Conservation (phyloP, 2,797 vertebrate species). For the Sorex maritimensis region DNA sequence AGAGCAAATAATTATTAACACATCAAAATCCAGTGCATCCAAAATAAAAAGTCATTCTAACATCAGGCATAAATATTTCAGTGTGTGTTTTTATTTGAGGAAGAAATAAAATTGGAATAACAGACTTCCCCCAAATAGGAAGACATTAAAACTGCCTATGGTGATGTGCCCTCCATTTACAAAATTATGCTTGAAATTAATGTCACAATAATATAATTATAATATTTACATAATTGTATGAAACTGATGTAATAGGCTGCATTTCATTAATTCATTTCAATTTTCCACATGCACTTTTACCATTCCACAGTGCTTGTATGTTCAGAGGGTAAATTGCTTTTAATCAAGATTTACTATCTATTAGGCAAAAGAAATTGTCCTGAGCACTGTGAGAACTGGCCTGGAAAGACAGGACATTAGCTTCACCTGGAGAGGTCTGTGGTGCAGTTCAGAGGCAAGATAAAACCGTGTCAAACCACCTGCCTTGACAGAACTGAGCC, state of each 20-base stretch:
- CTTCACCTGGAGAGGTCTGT: neutral
- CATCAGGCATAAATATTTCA: constrained; percentile 55
- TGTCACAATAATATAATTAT: constrained; percentile 32
- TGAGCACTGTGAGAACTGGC: constrained; percentile 6
- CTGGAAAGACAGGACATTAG: constrained; percentile 9
- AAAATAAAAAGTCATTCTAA: constrained; percentile 47
- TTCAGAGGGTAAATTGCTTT: constrained; percentile 27
- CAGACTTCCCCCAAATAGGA: neutral
- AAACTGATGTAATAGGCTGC: constrained; percentile 57
- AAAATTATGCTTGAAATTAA: constrained; percentile 67
- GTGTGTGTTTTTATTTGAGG: constrained; percentile 38
- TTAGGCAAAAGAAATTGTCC: constrained; percentile 20
- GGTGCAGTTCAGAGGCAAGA: constrained; percentile 1
- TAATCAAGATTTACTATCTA: constrained; percentile 64
- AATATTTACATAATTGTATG: constrained; percentile 51
- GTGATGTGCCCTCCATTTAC: constrained; percentile 18
- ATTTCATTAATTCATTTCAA: constrained; percentile 70
- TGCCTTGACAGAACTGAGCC: constrained; percentile 7
- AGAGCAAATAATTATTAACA: constrained; percentile 50
- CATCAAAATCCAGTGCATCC: constrained; percentile 14
- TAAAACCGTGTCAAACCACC: constrained; percentile 43
- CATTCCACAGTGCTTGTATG: neutral
- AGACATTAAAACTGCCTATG: constrained; percentile 46
- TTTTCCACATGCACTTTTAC: constrained; percentile 54
- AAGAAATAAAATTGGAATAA: constrained; percentile 31